These are phyloP conservation scores for Dione juno DNA, from an alignment of 2,888 invertebrate genomes.

Conservation along the genomic window DNA sequence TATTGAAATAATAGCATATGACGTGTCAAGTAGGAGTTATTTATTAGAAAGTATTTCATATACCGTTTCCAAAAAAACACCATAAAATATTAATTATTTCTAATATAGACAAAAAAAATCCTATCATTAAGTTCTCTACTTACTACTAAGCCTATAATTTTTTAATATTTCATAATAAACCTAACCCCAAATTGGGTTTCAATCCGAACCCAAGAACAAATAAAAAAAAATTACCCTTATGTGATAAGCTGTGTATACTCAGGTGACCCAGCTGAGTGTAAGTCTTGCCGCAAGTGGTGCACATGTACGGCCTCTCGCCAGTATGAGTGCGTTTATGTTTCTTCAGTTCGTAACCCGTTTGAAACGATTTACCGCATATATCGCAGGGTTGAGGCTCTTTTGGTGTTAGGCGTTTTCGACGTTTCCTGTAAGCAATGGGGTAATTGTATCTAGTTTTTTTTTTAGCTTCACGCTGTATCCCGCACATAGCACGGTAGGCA, in stretches of 20 bases:
- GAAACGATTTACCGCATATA: slow-evolving; percentile 65
- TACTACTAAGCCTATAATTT: too few relatives aligned
- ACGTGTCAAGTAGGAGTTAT: too few relatives aligned
- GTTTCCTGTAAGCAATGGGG: slow-evolving; percentile 46
- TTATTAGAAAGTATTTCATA: too few relatives aligned
- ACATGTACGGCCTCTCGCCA: slow-evolving; percentile 74
- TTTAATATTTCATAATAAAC: too few relatives aligned
- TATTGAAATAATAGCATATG: too few relatives aligned
- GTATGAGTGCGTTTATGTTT: slow-evolving; percentile 70
- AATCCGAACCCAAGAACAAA: background rate
- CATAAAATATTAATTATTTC: too few relatives aligned
- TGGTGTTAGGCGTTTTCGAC: slow-evolving; percentile 44
- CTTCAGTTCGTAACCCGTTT: slow-evolving; percentile 66
- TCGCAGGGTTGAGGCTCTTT: slow-evolving; percentile 60
- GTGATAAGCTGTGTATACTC: slow-evolving; percentile 67
- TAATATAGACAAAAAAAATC: too few relatives aligned
- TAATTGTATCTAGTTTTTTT: background rate
- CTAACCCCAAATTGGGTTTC: background rate
- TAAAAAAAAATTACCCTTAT: slow-evolving; percentile 49
- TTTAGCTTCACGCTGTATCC: background rate
- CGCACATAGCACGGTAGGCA: background rate
- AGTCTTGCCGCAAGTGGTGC: slow-evolving; percentile 71
- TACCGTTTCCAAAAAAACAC: too few relatives aligned
- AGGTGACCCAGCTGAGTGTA: slow-evolving; percentile 73
- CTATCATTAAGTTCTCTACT: too few relatives aligned